A percentile compares a stretch with the other conserved stretches of the same genome.
Evolutionary conservation across 2,113 vertebrate species (phyloP).

Genomic region (Mungos mungo): DNA sequence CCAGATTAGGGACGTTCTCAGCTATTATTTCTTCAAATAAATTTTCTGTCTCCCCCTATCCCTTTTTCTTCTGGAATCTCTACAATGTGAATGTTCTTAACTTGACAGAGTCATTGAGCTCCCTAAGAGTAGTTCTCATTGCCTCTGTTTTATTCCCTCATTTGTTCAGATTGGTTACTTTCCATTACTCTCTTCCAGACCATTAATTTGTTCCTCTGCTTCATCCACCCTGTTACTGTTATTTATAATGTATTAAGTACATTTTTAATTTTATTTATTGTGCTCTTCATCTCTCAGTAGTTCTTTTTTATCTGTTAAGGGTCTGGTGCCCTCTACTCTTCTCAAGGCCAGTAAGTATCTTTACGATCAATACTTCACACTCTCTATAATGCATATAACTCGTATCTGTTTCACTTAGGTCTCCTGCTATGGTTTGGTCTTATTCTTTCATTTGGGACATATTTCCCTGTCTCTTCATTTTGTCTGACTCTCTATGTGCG

Average conservation of each 20-base stretch:
- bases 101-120: not conserved
- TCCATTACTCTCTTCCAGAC: not conserved
- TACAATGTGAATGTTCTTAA: too few species aligned
- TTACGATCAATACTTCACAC: too few species aligned
- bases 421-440: not conserved
- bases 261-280: not conserved
- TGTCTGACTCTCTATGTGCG: not conserved
- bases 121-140: not conserved
- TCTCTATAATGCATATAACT: too few species aligned
- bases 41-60: too few species aligned
- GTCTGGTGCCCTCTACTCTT: not conserved
- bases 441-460: not conserved
- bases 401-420: too few species aligned
- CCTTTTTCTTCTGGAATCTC: too few species aligned
- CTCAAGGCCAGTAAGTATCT: too few species aligned
- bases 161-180: not conserved
- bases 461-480: not conserved
- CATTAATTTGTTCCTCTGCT: not conserved
- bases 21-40: too few species aligned
- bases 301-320: not conserved
- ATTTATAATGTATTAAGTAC: not conserved
- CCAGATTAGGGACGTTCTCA: too few species aligned
- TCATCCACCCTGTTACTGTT: not conserved
- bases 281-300: not conserved
- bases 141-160: not conserved